A percentile compares a stretch with the other conserved stretches of the same genome.
Conservation (phyloP, 2,888 invertebrate genomes). For the Agapostemon virescens region DNA sequence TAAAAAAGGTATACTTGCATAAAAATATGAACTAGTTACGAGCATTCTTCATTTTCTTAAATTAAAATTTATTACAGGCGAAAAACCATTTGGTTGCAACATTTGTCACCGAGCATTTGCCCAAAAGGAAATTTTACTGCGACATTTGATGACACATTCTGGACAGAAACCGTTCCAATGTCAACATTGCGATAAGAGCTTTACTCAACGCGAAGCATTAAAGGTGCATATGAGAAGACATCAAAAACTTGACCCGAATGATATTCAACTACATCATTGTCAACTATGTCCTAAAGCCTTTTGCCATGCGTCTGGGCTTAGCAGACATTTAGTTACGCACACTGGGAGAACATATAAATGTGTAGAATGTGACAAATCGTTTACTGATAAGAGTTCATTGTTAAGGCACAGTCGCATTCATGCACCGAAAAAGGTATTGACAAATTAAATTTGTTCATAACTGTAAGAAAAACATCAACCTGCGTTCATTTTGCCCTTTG, state of each 20-base stretch:
- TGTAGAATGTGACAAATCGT: slow-evolving; percentile 85
- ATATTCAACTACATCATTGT: slow-evolving; percentile 85
- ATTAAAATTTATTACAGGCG: slow-evolving; percentile 67
- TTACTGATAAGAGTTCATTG: slow-evolving; percentile 88
- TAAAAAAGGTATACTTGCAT: background rate
- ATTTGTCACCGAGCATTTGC: slow-evolving; percentile 85
- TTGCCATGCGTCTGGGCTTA: slow-evolving; percentile 84
- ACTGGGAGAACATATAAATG: slow-evolving; percentile 85
- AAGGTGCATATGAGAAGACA: slow-evolving; percentile 84
- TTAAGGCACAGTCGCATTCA: slow-evolving; percentile 83
- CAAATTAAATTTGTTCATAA: slow-evolving; percentile 46
- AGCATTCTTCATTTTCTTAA: background rate
- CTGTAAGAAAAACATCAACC: slow-evolving; percentile 14
- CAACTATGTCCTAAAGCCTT: slow-evolving; percentile 85
- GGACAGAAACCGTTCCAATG: slow-evolving; percentile 86
- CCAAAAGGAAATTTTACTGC: slow-evolving; percentile 86
- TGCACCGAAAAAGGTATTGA: slow-evolving; percentile 73
- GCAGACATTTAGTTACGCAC: slow-evolving; percentile 86
- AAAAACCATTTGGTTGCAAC: slow-evolving; percentile 79
- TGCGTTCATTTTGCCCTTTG: slow-evolving; percentile 13
- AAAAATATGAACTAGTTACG: background rate
- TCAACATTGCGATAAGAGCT: slow-evolving; percentile 85
- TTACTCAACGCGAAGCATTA: slow-evolving; percentile 87
- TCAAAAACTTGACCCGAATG: slow-evolving; percentile 82
- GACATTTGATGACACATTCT: slow-evolving; percentile 79